Evolutionary conservation across 1,140 invertebrate genomes (phyloP), one percentile per base, ranked within the genome.

Genomic region (Tetranychus cinnabarinus): DNA sequence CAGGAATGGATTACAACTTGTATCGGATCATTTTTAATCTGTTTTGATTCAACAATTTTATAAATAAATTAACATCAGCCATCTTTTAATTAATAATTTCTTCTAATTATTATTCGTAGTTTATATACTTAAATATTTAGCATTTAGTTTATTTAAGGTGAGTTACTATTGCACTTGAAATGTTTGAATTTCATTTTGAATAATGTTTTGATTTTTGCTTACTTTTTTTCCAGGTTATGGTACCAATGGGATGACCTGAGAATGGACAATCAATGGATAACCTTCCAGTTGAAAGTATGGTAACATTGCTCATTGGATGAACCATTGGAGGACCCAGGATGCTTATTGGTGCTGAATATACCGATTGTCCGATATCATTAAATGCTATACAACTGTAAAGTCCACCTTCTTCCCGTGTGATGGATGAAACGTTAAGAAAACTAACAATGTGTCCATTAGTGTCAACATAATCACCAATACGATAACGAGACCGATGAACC

Each of bases 211-310:
- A n/a, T 56, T 59, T 57, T 6, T 15, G 33, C 7, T 57, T 48
- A 77, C 75, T 73, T 75, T 70, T 74, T 59, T 70, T 71, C 76
- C 76, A 77, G 13, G 68, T 70, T 39, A 77, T 71, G 31, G 68
- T 68, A 8, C 70, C 67, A 13, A 69, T 58, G 4, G 68, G 68
- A 67, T 67, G 69, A 42, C 68, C 68, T 23, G 58, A 64, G 1
- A 65, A 67, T 10, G 68, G 68, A 63, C 68, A 69, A 56, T 69
- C 68, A 10, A 77, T 66, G 10, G 65, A 63, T 31, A 77, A 63
- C 10, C 66, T 65, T 54, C 72, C 69, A 58, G 71, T 71, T 1
- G 75, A 74, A n/a, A 76, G 73, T 5, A 74, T 74, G 13, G 75
- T 73, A 6, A 73, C 65, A 59, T 67, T 69, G 13, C 73, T 71